phyloP scores from a whole-genome alignment of 2,888 invertebrate species.

The Microctonus hyperodae region DNA sequence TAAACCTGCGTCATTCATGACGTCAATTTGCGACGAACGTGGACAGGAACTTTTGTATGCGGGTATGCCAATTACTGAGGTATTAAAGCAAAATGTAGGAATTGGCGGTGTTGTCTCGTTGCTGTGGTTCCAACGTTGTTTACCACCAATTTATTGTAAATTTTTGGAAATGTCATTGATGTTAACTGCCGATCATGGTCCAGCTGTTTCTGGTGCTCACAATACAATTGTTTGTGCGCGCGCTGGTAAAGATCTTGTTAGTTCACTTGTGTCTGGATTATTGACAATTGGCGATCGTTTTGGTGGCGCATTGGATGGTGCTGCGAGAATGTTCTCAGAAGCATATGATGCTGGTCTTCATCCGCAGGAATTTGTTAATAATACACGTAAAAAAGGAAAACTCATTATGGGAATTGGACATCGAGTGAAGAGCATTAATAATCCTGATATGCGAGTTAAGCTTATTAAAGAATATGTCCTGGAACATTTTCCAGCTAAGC shows the following conservation, averaged over 20 bases:
- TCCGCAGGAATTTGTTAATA: slow-evolving; percentile 98
- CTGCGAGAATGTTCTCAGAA: slow-evolving; percentile 95
- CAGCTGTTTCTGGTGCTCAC: slow-evolving; percentile 98
- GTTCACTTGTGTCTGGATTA: slow-evolving; percentile 93
- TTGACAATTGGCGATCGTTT: slow-evolving; percentile 98
- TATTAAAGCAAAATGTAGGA: slow-evolving; percentile 93
- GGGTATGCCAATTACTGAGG: slow-evolving; percentile 88
- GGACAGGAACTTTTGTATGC: slow-evolving; percentile 97
- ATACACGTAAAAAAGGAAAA: slow-evolving; percentile 95
- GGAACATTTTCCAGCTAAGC: slow-evolving; percentile 92
- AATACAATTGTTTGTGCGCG: slow-evolving; percentile 98
- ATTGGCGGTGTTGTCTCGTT: slow-evolving; percentile 97
- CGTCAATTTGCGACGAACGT: slow-evolving; percentile 98
- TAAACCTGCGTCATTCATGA: slow-evolving; percentile 99
- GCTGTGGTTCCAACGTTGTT: slow-evolving; percentile 97
- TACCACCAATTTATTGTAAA: slow-evolving; percentile 93
- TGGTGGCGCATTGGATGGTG: slow-evolving; percentile 98
- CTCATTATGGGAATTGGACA: slow-evolving; percentile 99
- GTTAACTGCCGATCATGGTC: slow-evolving; percentile 98
- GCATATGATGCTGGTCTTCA: slow-evolving; percentile 94
- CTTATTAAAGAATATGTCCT: slow-evolving; percentile 96
- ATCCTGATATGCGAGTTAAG: slow-evolving; percentile 98
- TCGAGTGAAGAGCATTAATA: slow-evolving; percentile 89
- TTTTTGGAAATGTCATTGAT: slow-evolving; percentile 99
- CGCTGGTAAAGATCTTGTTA: slow-evolving; percentile 97